phyloP scores from a whole-genome alignment of 1,140 invertebrate genomes.

The Scaptomyza pallida region DNA sequence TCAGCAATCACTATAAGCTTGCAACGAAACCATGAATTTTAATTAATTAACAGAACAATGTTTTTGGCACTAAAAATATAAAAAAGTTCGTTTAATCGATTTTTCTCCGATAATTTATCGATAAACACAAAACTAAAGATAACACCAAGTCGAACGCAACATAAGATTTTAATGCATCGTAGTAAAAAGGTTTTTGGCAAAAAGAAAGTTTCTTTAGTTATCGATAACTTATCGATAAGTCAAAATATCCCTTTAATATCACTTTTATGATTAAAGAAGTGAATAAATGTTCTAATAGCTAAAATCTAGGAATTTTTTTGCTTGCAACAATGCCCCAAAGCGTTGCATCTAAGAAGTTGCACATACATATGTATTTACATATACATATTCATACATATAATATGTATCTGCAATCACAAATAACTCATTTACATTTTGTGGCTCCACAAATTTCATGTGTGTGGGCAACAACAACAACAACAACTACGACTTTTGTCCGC shows the following conservation, averaged over 20 bases:
- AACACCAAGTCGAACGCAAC: no score
- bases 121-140: background rate
- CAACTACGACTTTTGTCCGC: no score
- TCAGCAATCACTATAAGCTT: no score
- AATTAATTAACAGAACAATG: no score
- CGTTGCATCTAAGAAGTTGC: background rate
- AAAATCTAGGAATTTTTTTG: background rate
- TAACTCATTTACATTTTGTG: conserved; percentile 11
- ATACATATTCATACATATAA: background rate
- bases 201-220: background rate
- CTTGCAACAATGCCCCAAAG: background rate
- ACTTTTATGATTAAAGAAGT: background rate
- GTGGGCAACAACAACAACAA: no score
- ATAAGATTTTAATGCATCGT: background rate
- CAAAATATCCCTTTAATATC: background rate
- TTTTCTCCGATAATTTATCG: background rate
- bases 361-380: background rate
- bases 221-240: background rate
- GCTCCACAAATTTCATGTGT: background rate
- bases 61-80: no score
- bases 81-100: no score
- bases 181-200: background rate
- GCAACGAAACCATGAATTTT: no score
- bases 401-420: conserved; percentile 11
- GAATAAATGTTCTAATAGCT: background rate